These are phyloP conservation scores for Chrysoperla carnea DNA, from an alignment of 1,140 invertebrate species.

Conservation along the genomic window DNA sequence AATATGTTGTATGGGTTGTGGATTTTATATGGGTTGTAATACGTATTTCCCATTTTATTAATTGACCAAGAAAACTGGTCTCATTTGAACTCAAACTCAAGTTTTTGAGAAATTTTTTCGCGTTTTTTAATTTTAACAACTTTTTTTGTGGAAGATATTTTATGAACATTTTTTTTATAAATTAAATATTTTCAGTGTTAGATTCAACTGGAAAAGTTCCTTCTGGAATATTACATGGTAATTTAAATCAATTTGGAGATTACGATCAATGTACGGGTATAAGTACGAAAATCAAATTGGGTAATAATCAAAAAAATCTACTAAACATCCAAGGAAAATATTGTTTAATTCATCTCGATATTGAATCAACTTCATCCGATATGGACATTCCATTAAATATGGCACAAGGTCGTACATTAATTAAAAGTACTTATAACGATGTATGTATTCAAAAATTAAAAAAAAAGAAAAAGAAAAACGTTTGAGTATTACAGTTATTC, in stretches of 20 bases:
- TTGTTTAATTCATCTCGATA: constrained; percentile 41
- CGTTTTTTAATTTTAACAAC: too few relatives aligned
- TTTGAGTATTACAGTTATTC: too few relatives aligned
- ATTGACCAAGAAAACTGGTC: too few relatives aligned
- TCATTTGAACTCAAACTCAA: too few relatives aligned
- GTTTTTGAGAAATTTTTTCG: too few relatives aligned
- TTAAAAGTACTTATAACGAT: constrained; percentile 38
- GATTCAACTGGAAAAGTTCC: constrained; percentile 51
- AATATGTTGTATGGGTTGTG: too few relatives aligned
- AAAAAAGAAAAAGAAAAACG: not conserved
- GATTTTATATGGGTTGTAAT: too few relatives aligned
- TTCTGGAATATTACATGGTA: constrained; percentile 43
- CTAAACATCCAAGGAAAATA: constrained; percentile 39
- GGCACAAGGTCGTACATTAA: constrained; percentile 37
- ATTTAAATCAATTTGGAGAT: constrained; percentile 50
- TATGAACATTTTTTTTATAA: too few relatives aligned
- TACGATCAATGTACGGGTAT: constrained; percentile 46
- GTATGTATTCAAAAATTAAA: constrained; percentile 26
- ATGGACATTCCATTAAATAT: constrained; percentile 36
- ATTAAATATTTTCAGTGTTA: constrained; percentile 33
- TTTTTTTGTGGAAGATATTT: too few relatives aligned
- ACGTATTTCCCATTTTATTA: too few relatives aligned
- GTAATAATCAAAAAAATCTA: constrained; percentile 21
- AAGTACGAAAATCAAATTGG: constrained; percentile 31
- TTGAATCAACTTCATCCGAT: constrained; percentile 31